A percentile compares a stretch with the other conserved stretches of the same genome.
phyloP scores from a whole-genome alignment of 2,888 invertebrate genomes.

The Tortrix viridana region DNA sequence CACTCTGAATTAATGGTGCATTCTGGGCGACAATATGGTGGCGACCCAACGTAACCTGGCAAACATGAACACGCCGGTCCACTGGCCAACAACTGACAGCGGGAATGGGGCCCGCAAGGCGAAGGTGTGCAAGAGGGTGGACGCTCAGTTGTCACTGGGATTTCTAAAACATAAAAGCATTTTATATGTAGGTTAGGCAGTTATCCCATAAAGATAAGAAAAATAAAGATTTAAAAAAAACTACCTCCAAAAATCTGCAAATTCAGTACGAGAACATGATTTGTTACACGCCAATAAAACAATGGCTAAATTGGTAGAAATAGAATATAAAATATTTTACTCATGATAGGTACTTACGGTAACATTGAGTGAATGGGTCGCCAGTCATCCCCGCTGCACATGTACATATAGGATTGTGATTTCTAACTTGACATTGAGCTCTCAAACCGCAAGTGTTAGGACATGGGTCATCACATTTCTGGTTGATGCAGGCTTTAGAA shows the following conservation, averaged over 20 bases:
- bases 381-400: conserved; percentile 94
- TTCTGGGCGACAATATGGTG: conserved; percentile 91
- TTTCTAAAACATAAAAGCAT: conserved; percentile 53
- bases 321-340: background rate
- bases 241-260: background rate
- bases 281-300: too few relatives aligned
- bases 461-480: conserved; percentile 94
- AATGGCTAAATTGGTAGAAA: too few relatives aligned
- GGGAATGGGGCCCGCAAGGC: conserved; percentile 93
- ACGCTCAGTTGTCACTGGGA: conserved; percentile 82
- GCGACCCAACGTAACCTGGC: conserved; percentile 90
- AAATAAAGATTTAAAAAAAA: background rate
- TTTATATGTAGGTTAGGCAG: background rate
- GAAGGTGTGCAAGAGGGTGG: conserved; percentile 92
- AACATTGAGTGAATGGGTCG: conserved; percentile 93
- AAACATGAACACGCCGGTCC: conserved; percentile 92
- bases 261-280: too few relatives aligned
- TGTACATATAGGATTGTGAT: conserved; percentile 94
- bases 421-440: conserved; percentile 92
- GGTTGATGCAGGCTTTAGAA: conserved; percentile 93
- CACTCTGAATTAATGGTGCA: conserved; percentile 92
- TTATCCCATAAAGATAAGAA: background rate
- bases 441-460: conserved; percentile 94
- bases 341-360: conserved; percentile 82
- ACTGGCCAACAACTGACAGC: conserved; percentile 89